These are phyloP conservation scores for Antrozous pallidus DNA, from an alignment of 2,797 vertebrate species.

Conservation along the genomic window DNA sequence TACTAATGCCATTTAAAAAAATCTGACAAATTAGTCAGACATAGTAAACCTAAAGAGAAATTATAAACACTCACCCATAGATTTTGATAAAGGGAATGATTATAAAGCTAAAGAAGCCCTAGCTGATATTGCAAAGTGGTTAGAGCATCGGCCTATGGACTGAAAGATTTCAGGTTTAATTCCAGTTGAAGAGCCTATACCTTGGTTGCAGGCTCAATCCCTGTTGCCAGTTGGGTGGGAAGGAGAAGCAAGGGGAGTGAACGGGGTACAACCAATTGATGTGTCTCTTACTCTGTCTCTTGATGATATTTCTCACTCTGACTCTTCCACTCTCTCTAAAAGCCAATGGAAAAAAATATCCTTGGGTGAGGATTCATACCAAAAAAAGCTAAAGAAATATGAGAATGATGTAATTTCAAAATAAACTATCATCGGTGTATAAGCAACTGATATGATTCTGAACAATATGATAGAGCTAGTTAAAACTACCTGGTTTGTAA, in stretches of 20 bases:
- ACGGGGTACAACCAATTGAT: no score
- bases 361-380: no score
- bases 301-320: no score
- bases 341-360: no score
- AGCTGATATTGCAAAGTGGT: no score
- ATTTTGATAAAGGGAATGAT: background rate
- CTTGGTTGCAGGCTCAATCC: no score
- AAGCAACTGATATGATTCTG: background rate
- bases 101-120: background rate
- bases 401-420: background rate
- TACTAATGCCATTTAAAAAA: background rate
- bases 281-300: no score
- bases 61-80: background rate
- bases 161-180: no score
- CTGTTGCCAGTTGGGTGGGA: no score
- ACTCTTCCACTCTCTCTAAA: no score
- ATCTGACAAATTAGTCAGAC: background rate
- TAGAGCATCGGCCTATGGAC: no score
- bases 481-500: background rate
- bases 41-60: background rate
- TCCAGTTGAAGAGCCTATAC: no score
- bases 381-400: background rate
- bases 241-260: accelerated
- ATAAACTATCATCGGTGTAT: background rate
- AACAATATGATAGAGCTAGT: background rate